phyloP scores from a whole-genome alignment of 2,113 vertebrate genomes.

The Glaucomys volans region DNA sequence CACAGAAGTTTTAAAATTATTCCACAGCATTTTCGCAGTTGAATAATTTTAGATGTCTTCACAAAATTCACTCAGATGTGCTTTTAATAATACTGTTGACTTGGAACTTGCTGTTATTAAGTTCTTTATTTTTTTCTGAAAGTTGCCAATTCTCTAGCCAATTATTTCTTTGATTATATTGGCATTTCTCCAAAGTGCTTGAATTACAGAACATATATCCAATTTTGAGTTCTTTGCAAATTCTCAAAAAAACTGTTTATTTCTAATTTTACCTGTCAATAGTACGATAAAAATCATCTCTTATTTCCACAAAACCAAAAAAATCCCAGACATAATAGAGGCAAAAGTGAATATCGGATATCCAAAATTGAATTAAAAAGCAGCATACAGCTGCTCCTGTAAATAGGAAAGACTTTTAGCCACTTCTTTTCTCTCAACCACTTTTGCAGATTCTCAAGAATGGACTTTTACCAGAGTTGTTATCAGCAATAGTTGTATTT shows the following conservation, averaged over 20 bases:
- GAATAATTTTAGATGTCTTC: not conserved
- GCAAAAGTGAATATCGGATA: not conserved
- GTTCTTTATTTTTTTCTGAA: not conserved
- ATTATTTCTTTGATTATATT: not conserved
- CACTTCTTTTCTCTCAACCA: not conserved
- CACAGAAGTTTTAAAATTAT: not conserved
- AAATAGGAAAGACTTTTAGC: not conserved
- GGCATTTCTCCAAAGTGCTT: not conserved
- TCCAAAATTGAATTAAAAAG: not conserved
- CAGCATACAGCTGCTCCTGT: not conserved
- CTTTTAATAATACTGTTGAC: not conserved
- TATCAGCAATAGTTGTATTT: not conserved
- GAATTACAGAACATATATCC: not conserved
- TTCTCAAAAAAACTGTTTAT: not conserved
- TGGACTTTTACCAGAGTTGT: not conserved
- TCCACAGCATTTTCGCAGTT: not conserved
- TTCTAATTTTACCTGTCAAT: not conserved
- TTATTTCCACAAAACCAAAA: not conserved
- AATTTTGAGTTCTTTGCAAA: not conserved
- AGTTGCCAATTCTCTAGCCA: not conserved
- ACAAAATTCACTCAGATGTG: not conserved
- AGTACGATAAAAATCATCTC: not conserved
- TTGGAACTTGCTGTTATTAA: not conserved
- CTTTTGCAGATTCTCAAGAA: not conserved
- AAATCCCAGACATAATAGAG: not conserved